phyloP scores from a whole-genome alignment of 1,140 invertebrate genomes.

The Ceratina japonica region DNA sequence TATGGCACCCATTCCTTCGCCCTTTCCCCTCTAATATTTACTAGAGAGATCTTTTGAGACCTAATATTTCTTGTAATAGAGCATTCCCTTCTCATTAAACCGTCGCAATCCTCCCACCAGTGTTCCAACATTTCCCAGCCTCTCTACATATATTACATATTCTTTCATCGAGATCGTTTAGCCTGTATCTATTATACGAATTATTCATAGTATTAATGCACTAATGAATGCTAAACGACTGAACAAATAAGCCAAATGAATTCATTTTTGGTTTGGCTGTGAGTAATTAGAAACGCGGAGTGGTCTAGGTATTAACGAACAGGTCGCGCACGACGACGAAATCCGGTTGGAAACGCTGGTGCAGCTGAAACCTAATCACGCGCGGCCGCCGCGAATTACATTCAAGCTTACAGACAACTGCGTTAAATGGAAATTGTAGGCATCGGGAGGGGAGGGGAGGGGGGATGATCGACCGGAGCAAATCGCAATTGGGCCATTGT shows the following conservation, averaged over 20 bases:
- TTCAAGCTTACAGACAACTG: conserved; percentile 70
- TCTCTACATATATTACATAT: no score
- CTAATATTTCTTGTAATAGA: no score
- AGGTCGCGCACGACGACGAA: conserved; percentile 41
- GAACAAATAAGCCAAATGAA: no score
- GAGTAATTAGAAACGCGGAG: conserved; percentile 35
- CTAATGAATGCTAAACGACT: not conserved
- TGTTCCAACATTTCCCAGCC: no score
- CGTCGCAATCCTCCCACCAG: no score
- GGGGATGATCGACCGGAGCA: not conserved
- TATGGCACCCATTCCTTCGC: no score
- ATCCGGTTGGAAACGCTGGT: conserved; percentile 56
- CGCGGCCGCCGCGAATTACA: conserved; percentile 67
- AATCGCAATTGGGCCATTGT: conserved; percentile 72
- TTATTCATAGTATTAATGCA: not conserved
- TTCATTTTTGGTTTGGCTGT: not conserved
- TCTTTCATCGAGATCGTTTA: no score
- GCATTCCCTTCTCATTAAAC: no score
- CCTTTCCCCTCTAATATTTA: no score
- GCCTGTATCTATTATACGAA: no score
- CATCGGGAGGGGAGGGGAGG: not conserved
- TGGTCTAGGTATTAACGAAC: conserved; percentile 50
- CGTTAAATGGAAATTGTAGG: conserved; percentile 74
- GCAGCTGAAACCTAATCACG: conserved; percentile 69
- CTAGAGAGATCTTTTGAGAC: no score